Percentiles rank a stretch among this genome's conserved stretches.
These are phyloP conservation scores for Hydropsyche tenuis DNA, from an alignment of 1,140 invertebrate species.

Conservation along the genomic window DNA sequence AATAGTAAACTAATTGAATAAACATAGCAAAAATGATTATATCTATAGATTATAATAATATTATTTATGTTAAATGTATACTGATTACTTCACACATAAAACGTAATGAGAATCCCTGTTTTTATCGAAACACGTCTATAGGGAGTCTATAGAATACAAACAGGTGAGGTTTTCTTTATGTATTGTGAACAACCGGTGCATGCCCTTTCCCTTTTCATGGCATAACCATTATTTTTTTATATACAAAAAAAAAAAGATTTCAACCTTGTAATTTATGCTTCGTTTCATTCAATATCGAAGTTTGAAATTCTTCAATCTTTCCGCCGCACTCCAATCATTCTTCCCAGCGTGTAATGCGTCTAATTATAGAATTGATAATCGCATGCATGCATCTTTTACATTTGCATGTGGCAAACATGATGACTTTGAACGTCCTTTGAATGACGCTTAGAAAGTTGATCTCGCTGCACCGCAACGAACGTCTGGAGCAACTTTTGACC, in stretches of 20 bases:
- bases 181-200: neutral
- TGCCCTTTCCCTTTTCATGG: constrained; percentile 23
- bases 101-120: too few species aligned
- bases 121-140: too few species aligned
- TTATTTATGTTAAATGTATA: too few species aligned
- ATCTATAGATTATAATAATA: too few species aligned
- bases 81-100: too few species aligned
- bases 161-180: constrained; percentile 6
- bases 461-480: neutral
- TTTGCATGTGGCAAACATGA: neutral
- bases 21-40: too few species aligned
- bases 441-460: constrained; percentile 25
- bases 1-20: too few species aligned
- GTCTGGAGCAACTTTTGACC: constrained; percentile 20
- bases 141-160: neutral
- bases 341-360: too few species aligned
- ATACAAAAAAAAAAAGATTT: neutral
- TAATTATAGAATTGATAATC: too few species aligned
- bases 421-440: constrained; percentile 27
- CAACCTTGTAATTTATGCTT: neutral
- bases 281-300: neutral
- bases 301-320: too few species aligned
- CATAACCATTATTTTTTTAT: constrained; percentile 6
- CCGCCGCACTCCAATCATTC: too few species aligned
- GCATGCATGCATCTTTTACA: too few species aligned